Evolutionary conservation across 2,113 vertebrate genomes (phyloP), one percentile per base, ranked within the genome.

Genomic region (Nothocercus julius): DNA sequence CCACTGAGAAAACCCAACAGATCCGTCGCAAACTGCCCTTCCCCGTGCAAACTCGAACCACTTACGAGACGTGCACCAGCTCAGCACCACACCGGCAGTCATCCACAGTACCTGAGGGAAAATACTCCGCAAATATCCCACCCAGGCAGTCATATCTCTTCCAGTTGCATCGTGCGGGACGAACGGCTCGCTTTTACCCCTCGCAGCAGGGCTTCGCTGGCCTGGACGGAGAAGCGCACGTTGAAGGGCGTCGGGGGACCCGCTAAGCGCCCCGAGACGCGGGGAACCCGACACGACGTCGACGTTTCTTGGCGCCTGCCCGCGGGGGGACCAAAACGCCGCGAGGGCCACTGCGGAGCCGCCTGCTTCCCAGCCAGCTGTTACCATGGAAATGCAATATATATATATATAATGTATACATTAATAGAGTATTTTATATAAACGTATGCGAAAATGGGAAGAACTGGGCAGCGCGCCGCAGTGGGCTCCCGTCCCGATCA

Each of bases 81-180:
- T 2, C 5, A 53, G 58, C 3, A 53, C 24, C 51, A 25, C 24
- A 53, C 28, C 53, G 28, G 27, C 27, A 14, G 25, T 27, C 8
- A 7, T 27, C 45, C 18, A 36, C n/a, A 18, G 1, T 94, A 97
- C 97, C 97, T 97, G 7, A 62, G 5, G 25, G 22, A 93, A 67
- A 96, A 93, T 32, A 95, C 42, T 68, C 87, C 76, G 27, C 72
- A 42, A 67, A 73, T 16, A 51, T 77, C 82, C 82, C 86, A 12
- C 36, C 70, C 67, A 95, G 70, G 45, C 89, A 87, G 95, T 56
- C 96, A 92, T 97, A 96, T 91, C 96, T 97, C 82, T 90, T 62
- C 84, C 70, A 20, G 69, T 94, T 40, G 59, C 97, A 95, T 96
- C 5, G 11, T 59, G n/a, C 6, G 28, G 81, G 28, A 78, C 78